Base-by-base conservation (phyloP, 2,888 invertebrate species). In the Willowsia nigromaculata region DNA sequence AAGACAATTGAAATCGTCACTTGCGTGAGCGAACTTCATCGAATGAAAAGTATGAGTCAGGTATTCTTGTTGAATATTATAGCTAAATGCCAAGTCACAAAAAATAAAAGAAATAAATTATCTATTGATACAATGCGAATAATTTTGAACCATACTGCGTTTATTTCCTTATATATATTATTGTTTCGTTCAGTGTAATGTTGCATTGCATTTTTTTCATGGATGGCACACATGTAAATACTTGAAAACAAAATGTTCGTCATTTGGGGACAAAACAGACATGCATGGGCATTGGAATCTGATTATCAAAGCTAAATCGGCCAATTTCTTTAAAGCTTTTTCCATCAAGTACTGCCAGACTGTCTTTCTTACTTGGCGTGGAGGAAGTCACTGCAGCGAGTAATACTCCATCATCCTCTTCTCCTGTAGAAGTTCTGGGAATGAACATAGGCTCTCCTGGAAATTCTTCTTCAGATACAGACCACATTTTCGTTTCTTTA, bases 371-470 rank as follows among this genome's bases (percentile, higher is more conserved):
- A 53, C 85, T 91, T 59, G 91, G 90, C 6, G 91, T 86, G 7
- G 92, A 86, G 71, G 93, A 93, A 7, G 93, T 91, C 9, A 93
- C 93, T 30, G 93, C 91, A 13, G 93, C 91, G 74, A 94, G 89
- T 6, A 94, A 68, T 0, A 93, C 92, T n/a, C 95, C 95, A 85
- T 95, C 95, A 91, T 95, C 95, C 92, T 95, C 95, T 15, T 93
- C 93, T 0, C 71, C 92, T 56, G 1, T 22, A 3, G 59, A 27
- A 27, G 1, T 91, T 94, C 94, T 94, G 5, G 94, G 93, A 3
- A 95, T 93, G 91, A 95, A 95, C 37, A 94, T 93, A 0, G 94
- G 94, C 91, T 95, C 95, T n/a, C 94, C 93, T 0, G 94, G 91
- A 83, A 83, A 90, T 37, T 88, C 65, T n/a, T 76, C 25, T 7